These are phyloP conservation scores for Drosophila trapezifrons DNA, from an alignment of 1,140 invertebrate genomes.

Conservation along the genomic window DNA sequence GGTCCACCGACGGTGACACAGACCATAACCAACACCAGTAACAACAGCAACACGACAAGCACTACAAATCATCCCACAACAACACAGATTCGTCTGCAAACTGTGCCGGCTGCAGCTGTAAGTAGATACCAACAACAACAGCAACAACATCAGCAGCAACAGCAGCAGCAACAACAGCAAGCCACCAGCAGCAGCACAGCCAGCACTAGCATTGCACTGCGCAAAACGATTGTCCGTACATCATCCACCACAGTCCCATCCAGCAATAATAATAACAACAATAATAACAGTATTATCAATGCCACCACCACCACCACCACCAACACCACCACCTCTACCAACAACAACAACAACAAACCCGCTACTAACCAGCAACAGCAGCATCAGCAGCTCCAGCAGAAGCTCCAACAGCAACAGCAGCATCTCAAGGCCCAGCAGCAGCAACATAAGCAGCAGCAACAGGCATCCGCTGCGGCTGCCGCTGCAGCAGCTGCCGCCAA, in stretches of 20 bases:
- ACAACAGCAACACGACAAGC: constrained; percentile 68
- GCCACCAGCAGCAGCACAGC: constrained; percentile 68
- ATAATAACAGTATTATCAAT: constrained; percentile 59
- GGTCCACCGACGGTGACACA: constrained; percentile 85
- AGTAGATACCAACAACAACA: constrained; percentile 85
- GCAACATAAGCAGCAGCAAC: constrained; percentile 69
- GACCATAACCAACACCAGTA: constrained; percentile 75
- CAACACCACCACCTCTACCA: constrained; percentile 62
- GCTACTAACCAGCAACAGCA: constrained; percentile 74
- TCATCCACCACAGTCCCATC: constrained; percentile 81
- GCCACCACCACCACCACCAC: constrained; percentile 63
- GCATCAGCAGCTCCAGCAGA: constrained; percentile 37
- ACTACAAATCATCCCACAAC: constrained; percentile 77
- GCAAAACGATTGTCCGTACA: constrained; percentile 85
- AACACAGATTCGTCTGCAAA: constrained; percentile 86
- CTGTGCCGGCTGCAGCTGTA: constrained; percentile 86
- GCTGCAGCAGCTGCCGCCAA: constrained; percentile 71
- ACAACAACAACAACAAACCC: constrained; percentile 80
- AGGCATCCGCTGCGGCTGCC: constrained; percentile 68
- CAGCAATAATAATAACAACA: constrained; percentile 72
- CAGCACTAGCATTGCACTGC: constrained; percentile 85
- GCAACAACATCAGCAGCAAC: constrained; percentile 49
- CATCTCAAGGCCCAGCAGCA: constrained; percentile 61
- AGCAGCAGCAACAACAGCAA: constrained; percentile 61
- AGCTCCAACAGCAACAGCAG: constrained; percentile 75